These are phyloP conservation scores for Thalassophryne amazonica DNA, from an alignment of 2,797 vertebrate species.

Conservation along the genomic window DNA sequence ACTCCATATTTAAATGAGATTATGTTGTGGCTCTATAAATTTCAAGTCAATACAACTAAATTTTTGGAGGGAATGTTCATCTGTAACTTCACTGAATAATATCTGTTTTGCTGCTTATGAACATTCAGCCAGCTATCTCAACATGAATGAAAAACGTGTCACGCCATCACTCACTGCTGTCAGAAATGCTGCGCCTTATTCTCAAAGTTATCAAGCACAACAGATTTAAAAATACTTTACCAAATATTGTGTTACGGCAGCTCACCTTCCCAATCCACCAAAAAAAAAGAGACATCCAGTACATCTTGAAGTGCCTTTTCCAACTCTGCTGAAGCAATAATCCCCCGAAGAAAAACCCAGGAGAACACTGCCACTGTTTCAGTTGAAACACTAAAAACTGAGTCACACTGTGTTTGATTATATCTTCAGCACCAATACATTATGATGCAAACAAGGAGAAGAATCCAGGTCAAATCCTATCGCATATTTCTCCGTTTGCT, in stretches of 20 bases:
- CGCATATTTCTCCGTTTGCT: constrained; percentile 43
- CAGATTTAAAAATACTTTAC: constrained; percentile 2
- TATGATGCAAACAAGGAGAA: constrained; percentile 52
- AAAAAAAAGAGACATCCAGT: constrained; percentile 24
- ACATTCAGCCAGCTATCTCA: not conserved
- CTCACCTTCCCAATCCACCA: not conserved
- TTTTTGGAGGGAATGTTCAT: constrained; percentile 11
- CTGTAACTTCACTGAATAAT: not conserved
- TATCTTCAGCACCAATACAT: constrained; percentile 50
- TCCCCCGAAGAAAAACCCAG: constrained; percentile 28
- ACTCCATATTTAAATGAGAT: not conserved
- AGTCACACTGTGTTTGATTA: constrained; percentile 63
- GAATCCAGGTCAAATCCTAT: constrained; percentile 66
- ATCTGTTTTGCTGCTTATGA: constrained; percentile 10
- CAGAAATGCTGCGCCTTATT: not conserved
- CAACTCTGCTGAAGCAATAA: constrained; percentile 28
- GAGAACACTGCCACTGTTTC: constrained; percentile 35
- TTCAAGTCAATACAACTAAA: constrained; percentile 9
- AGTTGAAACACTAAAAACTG: constrained; percentile 47
- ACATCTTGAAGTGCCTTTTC: constrained; percentile 33
- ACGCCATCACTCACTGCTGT: not conserved
- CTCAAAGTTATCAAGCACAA: constrained; percentile 1
- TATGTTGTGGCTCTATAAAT: not conserved
- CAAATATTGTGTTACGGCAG: constrained; percentile 19
- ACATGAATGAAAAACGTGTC: not conserved